Percentiles rank a stretch among this genome's conserved stretches.
Evolutionary conservation across 2,888 invertebrate species (phyloP).

Genomic region (Bombylius discolor): DNA sequence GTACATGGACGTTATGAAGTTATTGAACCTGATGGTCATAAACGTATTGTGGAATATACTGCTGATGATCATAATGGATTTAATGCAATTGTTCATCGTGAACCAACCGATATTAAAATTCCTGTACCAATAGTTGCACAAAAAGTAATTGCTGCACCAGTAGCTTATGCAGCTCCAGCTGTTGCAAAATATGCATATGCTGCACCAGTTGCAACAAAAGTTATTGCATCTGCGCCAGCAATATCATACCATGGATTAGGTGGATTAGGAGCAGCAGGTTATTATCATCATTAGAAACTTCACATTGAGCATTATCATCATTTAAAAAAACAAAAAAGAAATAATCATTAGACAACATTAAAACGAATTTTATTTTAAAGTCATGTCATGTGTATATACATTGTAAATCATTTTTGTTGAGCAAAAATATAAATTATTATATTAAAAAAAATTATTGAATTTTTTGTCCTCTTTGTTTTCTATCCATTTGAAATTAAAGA

Average conservation of each 20-base stretch:
- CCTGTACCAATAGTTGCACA: constrained; percentile 23
- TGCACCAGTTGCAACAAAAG: constrained; percentile 18
- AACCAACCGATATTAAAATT: constrained; percentile 35
- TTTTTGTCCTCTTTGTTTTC: no score
- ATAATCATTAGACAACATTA: no score
- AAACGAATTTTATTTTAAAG: neutral
- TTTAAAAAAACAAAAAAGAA: neutral
- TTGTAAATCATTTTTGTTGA: no score
- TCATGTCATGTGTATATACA: neutral
- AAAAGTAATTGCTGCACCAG: constrained; percentile 17
- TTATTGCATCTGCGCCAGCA: constrained; percentile 16
- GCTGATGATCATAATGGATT: constrained; percentile 42
- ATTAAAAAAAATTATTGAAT: neutral
- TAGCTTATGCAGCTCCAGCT: constrained; percentile 11
- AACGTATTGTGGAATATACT: constrained; percentile 41
- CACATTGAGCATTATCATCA: no score
- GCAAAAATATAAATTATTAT: neutral
- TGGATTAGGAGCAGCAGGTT: neutral
- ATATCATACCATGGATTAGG: neutral
- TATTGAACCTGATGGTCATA: constrained; percentile 41
- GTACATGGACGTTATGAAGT: constrained; percentile 41
- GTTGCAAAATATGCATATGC: constrained; percentile 12
- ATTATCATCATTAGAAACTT: neutral
- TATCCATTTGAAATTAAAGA: no score
- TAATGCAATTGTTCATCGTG: constrained; percentile 40